Evolutionary conservation across 2,888 invertebrate species (phyloP), one percentile per base, ranked within the genome.

Genomic region (Sarcophaga rosellei): DNA sequence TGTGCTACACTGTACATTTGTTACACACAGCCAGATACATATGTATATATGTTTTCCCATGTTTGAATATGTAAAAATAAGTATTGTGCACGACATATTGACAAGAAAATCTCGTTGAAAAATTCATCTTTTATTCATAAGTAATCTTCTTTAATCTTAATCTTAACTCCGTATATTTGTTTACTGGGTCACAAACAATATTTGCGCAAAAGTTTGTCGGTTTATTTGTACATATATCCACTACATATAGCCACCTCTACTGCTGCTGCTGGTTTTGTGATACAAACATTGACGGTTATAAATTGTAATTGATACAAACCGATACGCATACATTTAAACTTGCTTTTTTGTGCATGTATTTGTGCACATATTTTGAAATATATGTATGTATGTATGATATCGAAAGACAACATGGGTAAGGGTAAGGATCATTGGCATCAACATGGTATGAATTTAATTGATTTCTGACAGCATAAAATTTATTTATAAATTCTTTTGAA

Each of bases 41-140:
- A 8, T 47, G 4, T 4, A 12, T 47, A 47, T 2, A 15, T 15
- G 2, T 15, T 11, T 47, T 47, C 15, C 4, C 15, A 47, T 47
- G 47, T 47, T 15, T 15, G 47, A 15, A 4, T 47, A 47, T 11
- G 47, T n/a, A 68, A 23, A 69, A 76, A 75, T 70, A 70, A 81
- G 76, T 59, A 81, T 70, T 76, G 63, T 76, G 44, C 69, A 65
- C 59, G 81, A 72, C 72, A 81, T 81, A 81, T 81, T 81, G 77
- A 74, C 81, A 81, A 65, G 63, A 63, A 81, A 78, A 81, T 85
- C 76, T 81, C 23, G 11, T 73, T 74, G 45, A 69, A 63, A 73
- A 81, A 81, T 65, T 85, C 69, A 81, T 78, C 77, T 85, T 85
- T 77, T 85, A 85, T 85, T 85, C 81, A 85, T 81, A 77, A 77